Evolutionary conservation across 1,140 invertebrate species (phyloP).

Genomic region (Drosophila chauvacae): DNA sequence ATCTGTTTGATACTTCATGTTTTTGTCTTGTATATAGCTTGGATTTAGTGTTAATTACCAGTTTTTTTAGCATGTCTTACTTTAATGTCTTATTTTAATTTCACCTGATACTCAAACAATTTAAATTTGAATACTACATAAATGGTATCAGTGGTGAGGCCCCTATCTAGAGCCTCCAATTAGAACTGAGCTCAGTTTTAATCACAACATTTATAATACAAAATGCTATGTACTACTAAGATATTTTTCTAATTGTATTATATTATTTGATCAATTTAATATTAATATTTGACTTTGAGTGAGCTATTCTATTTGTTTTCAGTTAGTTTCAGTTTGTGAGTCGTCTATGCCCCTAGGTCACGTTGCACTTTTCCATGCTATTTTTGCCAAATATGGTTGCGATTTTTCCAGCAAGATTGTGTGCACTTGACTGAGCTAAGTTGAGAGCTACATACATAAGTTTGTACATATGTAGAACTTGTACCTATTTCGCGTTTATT

Average conservation of each 20-base stretch:
- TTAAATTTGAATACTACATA: not conserved
- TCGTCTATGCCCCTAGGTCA: conserved; percentile 28
- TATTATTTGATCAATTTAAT: not conserved
- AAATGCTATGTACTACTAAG: not conserved
- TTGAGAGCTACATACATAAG: not conserved
- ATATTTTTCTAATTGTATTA: not conserved
- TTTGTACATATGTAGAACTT: not conserved
- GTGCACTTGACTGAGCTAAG: conserved; percentile 52
- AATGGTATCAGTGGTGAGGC: no score
- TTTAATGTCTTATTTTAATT: not conserved
- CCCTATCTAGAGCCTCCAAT: no score
- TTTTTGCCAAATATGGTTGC: conserved; percentile 77
- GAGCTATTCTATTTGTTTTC: not conserved
- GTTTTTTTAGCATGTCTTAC: no score
- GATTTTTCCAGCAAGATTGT: conserved; percentile 73
- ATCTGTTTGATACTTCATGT: no score
- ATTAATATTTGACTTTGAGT: not conserved
- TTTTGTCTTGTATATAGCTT: no score
- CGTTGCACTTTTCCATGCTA: conserved; percentile 35
- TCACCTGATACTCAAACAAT: not conserved
- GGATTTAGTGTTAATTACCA: no score
- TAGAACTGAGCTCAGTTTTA: no score
- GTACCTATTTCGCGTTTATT: conserved; percentile 39
- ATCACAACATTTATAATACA: no score
- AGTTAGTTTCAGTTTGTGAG: not conserved